Evolutionary conservation across 2,797 vertebrate genomes (phyloP).

Genomic region (Megaceryle alcyon): DNA sequence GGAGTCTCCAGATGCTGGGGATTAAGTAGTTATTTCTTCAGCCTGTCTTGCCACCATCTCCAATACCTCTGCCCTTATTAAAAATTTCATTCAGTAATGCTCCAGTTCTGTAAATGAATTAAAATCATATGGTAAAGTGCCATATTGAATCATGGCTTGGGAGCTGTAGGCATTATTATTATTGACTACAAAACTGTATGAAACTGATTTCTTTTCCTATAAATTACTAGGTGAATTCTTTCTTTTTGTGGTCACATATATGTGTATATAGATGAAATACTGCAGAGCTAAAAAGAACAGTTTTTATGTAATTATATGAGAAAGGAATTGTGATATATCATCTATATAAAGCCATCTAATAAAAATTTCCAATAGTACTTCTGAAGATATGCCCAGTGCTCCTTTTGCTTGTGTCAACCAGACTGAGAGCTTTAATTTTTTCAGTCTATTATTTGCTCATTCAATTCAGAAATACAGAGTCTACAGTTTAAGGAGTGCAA

Average conservation of each 20-base stretch:
- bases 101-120: constrained; percentile 26
- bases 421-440: constrained; percentile 70
- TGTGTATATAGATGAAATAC: neutral
- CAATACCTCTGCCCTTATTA: constrained; percentile 16
- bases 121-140: constrained; percentile 12
- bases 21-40: neutral
- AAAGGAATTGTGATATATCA: constrained; percentile 29
- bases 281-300: neutral
- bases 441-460: constrained; percentile 44
- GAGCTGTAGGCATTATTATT: neutral
- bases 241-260: constrained; percentile 1
- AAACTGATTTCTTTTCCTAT: constrained; percentile 7
- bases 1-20: neutral
- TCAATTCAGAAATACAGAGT: constrained; percentile 14
- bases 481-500: constrained; percentile 17
- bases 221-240: constrained; percentile 35
- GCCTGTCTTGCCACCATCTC: neutral
- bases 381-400: constrained; percentile 44
- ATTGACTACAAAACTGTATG: neutral
- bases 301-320: constrained; percentile 27
- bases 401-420: constrained; percentile 52
- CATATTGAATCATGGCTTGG: constrained; percentile 26
- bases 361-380: constrained; percentile 44
- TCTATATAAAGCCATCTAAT: constrained; percentile 39
- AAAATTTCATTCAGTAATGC: constrained; percentile 1